Evolutionary conservation across 2,113 vertebrate species (phyloP), one percentile per base, ranked within the genome.

Genomic region (Hypanus sabinus): DNA sequence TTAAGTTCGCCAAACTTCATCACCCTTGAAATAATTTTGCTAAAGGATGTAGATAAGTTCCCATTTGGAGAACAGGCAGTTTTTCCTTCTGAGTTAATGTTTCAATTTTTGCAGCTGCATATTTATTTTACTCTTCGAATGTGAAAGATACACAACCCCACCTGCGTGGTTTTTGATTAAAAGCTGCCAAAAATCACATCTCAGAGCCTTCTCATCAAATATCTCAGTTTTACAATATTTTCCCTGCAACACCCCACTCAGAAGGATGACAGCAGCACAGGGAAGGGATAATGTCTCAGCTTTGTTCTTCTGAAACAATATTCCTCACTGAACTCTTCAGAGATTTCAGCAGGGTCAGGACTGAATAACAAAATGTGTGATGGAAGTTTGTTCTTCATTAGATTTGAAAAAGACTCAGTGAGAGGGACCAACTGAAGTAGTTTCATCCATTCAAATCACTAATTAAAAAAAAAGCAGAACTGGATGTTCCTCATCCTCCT

Each of bases 111-210:
- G 55, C 83, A 88, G 83, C 55, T 85, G 81, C 27, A 3, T 24
- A 57, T 83, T 57, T 38, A 83, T 55, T 87, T 60, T 87, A 10
- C 8, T 87, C 55, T 60, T 27, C 83, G 60, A 87, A 60, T 87
- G 57, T 62, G 55, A 16, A 7, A 62, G 55, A n/a, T n/a, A 60
- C 57, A 62, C 18, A 11, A 8, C 55, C 55, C 60, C 30, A 88
- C 27, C 83, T 87, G 27, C 27, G 11, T 60, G 60, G 55, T 60
- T 30, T 62, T 62, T 62, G 60, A 88, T 88, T 88, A 88, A 60
- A 88, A 62, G 83, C 55, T 88, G 83, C 83, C 83, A 88, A 88
- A 85, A n/a, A 88, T 62, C 83, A 88, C 83, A 88, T 62, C 83
- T 88, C 11, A 88, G 30, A 62, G 60, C 57, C 0, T 62, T 88